Conservation (phyloP, 2,113 vertebrate genomes). For the Eulemur macaco region DNA sequence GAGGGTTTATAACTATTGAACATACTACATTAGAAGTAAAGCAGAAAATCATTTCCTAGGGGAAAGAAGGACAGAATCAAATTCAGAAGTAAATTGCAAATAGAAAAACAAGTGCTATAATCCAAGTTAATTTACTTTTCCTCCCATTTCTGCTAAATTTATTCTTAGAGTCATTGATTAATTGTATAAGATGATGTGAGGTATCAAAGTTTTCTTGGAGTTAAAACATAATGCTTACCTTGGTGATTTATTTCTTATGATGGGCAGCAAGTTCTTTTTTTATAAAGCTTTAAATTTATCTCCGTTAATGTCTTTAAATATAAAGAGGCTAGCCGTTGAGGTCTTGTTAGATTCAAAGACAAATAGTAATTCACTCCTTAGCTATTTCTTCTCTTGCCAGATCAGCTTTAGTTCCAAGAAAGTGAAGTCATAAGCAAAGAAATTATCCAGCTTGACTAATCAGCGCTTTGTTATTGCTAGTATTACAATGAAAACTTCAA, state of each 20-base stretch:
- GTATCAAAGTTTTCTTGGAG: not conserved
- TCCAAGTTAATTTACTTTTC: not conserved
- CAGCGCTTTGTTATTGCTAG: not conserved
- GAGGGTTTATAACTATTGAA: conserved; percentile 7
- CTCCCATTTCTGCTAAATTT: not conserved
- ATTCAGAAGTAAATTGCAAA: not conserved
- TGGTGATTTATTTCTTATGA: not conserved
- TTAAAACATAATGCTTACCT: not conserved
- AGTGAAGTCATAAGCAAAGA: not conserved
- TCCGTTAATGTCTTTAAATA: not conserved
- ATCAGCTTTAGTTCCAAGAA: not conserved
- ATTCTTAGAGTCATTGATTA: not conserved
- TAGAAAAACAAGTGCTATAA: not conserved
- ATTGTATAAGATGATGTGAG: not conserved
- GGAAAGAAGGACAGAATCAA: not conserved
- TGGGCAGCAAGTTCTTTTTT: not conserved
- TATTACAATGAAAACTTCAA: not conserved
- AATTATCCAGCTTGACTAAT: not conserved
- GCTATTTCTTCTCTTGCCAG: not conserved
- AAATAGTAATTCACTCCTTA: not conserved
- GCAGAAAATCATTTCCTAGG: not conserved
- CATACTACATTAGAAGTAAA: not conserved
- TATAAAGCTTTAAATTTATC: not conserved
- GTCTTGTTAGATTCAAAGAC: not conserved
- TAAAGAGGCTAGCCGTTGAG: not conserved